A percentile compares a stretch with the other conserved stretches of the same genome.
phyloP scores from a whole-genome alignment of 1,140 invertebrate species.

The Eumeta japonica region DNA sequence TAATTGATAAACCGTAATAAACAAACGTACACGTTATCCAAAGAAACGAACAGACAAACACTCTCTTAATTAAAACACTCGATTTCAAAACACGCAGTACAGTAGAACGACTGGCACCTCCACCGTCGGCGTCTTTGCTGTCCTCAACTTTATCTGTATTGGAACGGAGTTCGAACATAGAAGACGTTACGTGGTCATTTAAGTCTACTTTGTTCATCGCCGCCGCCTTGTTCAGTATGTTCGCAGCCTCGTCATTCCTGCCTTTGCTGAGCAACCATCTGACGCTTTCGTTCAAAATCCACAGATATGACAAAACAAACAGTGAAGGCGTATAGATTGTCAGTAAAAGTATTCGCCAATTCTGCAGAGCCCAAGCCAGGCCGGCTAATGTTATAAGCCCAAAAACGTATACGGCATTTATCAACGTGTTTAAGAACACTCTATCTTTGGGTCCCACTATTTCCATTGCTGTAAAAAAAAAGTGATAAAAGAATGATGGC shows the following conservation, averaged over 20 bases:
- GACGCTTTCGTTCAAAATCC: slow-evolving; percentile 66
- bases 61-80: slow-evolving; percentile 35
- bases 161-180: background rate
- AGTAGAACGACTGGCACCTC: no score
- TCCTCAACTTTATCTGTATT: no score
- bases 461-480: slow-evolving; percentile 68
- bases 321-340: slow-evolving; percentile 68
- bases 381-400: slow-evolving; percentile 69
- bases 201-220: slow-evolving; percentile 66
- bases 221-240: slow-evolving; percentile 63
- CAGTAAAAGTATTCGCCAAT: slow-evolving; percentile 70
- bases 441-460: slow-evolving; percentile 72
- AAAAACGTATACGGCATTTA: slow-evolving; percentile 69
- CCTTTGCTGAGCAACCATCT: slow-evolving; percentile 75
- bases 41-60: slow-evolving; percentile 38
- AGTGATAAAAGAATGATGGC: background rate
- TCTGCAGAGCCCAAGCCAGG: slow-evolving; percentile 65
- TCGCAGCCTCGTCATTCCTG: slow-evolving; percentile 53
- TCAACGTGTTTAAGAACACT: slow-evolving; percentile 70
- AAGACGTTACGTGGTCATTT: slow-evolving; percentile 43
- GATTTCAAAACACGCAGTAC: slow-evolving; percentile 34
- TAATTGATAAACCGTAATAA: slow-evolving; percentile 69
- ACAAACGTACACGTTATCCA: slow-evolving; percentile 59
- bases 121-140: no score
- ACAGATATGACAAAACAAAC: slow-evolving; percentile 63